These are phyloP conservation scores for Zaprionus bogoriensis DNA, from an alignment of 2,888 invertebrate genomes.

Conservation along the genomic window DNA sequence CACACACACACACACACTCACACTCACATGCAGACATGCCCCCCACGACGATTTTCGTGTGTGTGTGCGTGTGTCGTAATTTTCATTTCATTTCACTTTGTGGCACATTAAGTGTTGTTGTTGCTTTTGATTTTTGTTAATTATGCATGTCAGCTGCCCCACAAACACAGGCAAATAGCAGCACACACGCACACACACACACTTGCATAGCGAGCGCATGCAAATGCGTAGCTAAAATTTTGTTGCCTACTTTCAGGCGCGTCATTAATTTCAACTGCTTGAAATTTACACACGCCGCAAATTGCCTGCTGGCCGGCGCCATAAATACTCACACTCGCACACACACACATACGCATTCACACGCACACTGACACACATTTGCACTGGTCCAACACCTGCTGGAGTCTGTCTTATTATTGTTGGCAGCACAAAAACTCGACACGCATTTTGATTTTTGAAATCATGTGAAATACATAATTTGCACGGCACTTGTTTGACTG, in stretches of 20 bases:
- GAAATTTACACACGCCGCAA: slow-evolving; percentile 60
- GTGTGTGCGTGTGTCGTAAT: slow-evolving; percentile 36
- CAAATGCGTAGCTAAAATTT: not conserved
- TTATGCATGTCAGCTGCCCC: slow-evolving; percentile 46
- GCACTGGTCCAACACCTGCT: slow-evolving; percentile 62
- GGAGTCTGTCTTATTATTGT: slow-evolving; percentile 44
- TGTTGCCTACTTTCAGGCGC: slow-evolving; percentile 57
- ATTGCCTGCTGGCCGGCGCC: slow-evolving; percentile 41
- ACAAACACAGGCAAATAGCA: not conserved
- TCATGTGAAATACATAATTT: slow-evolving; percentile 55
- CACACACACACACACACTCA: slow-evolving; percentile 1
- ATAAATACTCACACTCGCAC: slow-evolving; percentile 32
- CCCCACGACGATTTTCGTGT: not conserved
- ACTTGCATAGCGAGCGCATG: no score
- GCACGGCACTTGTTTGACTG: slow-evolving; percentile 43
- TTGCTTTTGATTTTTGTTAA: slow-evolving; percentile 59
- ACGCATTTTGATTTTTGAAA: slow-evolving; percentile 62
- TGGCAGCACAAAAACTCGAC: slow-evolving; percentile 37
- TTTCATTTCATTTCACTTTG: slow-evolving; percentile 60
- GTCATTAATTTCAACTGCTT: slow-evolving; percentile 66
- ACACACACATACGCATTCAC: not conserved
- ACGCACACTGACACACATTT: slow-evolving; percentile 35
- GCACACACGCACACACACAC: not conserved
- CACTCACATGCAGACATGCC: slow-evolving; percentile 1
- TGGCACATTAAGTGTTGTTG: slow-evolving; percentile 49